Evolutionary conservation across 2,797 vertebrate genomes (phyloP), one percentile per base, ranked within the genome.

Genomic region (Lagodon rhomboides): DNA sequence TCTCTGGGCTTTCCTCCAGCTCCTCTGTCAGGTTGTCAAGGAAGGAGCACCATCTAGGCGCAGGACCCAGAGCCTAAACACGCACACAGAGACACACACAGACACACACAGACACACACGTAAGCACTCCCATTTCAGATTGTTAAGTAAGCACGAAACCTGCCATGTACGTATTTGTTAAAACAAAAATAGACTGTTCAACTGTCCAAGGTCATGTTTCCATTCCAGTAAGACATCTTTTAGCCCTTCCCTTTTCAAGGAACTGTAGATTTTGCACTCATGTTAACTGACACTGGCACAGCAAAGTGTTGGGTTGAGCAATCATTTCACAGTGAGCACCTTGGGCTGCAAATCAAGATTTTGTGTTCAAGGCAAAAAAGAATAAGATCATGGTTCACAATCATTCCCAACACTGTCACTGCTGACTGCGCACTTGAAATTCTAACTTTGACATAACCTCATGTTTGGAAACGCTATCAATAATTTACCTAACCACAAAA

Each of bases 21-120:
- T 99, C 98, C 80, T 99, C 98, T 0, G 98, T 99, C 89, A 99
- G 91, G 91, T 95, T 99, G 92, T 99, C 98, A 38, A 99, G 93
- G 94, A 99, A 99, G 20, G 98, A 98, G 83, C 98, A 99, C 98
- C 98, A 99, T 9, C 95, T 95, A 12, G 98, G 98, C 12, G 98
- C 98, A 22, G 98, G 97, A 25, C 98, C 98, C 73, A 99, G 88
- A 72, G 98, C 96, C 98, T 99, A 82, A 15, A 59, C n/a, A n/a
- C 22, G 82, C 53, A 66, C 10, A 60, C 3, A 70, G 51, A 71
- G 60, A 86, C 58, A 81, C 23, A 70, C 59, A 85, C 53, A 80
- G 20, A 66, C 44, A 61, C 30, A 30, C 16, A 10, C 41, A 22
- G 30, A 68, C 53, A 70, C 59, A 86, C 53, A 80, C 22, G 65